Evolutionary conservation across 2,797 vertebrate species (phyloP).

Genomic region (Erethizon dorsatum): DNA sequence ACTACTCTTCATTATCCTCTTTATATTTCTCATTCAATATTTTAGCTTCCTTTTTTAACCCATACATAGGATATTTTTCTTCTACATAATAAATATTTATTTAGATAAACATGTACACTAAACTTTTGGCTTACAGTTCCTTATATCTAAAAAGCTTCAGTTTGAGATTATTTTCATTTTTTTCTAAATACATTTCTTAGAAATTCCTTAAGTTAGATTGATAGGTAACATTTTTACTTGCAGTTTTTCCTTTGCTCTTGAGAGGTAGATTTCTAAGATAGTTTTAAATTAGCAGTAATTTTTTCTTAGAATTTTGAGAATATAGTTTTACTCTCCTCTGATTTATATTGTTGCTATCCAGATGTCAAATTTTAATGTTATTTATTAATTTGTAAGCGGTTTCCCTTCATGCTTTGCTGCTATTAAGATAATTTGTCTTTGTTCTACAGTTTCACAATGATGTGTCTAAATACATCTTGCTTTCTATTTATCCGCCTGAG

Average conservation of each 20-base stretch:
- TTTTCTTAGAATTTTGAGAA: slow-evolving; percentile 26
- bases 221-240: neutral
- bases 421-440: slow-evolving; percentile 48
- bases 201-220: neutral
- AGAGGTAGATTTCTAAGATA: neutral
- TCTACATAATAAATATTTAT: slow-evolving; percentile 12
- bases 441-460: neutral
- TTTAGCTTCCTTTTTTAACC: slow-evolving; percentile 32
- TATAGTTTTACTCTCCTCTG: neutral
- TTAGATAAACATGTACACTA: neutral
- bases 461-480: neutral
- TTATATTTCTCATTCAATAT: neutral
- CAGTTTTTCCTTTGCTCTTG: neutral
- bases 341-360: neutral
- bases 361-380: neutral
- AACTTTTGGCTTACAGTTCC: neutral
- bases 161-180: neutral
- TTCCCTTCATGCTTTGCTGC: neutral
- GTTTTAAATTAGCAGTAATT: slow-evolving; percentile 9
- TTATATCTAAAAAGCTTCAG: neutral
- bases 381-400: slow-evolving; percentile 9
- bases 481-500: slow-evolving; percentile 13
- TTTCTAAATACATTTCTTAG: neutral
- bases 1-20: neutral
- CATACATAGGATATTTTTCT: neutral